Conservation (phyloP, 2,797 vertebrate genomes). For the Denticeps clupeoides region DNA sequence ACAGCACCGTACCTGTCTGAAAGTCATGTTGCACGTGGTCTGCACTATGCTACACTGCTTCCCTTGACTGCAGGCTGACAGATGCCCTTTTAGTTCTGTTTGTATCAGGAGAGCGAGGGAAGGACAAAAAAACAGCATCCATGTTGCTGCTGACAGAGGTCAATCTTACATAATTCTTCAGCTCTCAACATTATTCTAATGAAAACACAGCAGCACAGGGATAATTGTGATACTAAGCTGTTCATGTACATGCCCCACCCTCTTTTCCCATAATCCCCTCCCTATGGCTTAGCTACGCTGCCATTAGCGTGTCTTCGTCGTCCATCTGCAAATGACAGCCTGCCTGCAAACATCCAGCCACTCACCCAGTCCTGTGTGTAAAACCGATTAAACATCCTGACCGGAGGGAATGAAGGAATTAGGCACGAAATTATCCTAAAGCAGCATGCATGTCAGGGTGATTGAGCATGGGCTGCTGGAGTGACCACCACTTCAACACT, state of each 20-base stretch:
- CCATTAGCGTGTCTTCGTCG: not conserved
- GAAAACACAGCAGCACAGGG: constrained; percentile 59
- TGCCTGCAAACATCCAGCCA: too few relatives aligned
- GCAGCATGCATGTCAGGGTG: too few relatives aligned
- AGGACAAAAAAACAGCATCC: constrained; percentile 39
- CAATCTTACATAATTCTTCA: constrained; percentile 69
- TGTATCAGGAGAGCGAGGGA: constrained; percentile 23
- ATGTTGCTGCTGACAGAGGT: constrained; percentile 46
- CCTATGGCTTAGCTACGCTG: constrained; percentile 33
- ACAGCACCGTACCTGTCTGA: too few relatives aligned
- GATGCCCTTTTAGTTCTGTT: constrained; percentile 51
- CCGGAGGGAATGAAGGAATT: too few relatives aligned
- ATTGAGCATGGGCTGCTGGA: too few relatives aligned
- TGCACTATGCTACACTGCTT: constrained; percentile 3
- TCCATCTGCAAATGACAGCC: too few relatives aligned
- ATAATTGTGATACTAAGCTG: constrained; percentile 74
- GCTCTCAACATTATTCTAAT: constrained; percentile 69
- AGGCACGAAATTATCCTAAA: too few relatives aligned
- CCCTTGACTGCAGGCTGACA: constrained; percentile 18
- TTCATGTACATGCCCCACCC: constrained; percentile 64
- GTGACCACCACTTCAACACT: too few relatives aligned
- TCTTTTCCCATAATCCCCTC: constrained; percentile 64
- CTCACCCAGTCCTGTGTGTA: too few relatives aligned
- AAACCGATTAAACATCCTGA: too few relatives aligned
- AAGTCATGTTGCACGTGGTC: too few relatives aligned